Conservation (phyloP, 1,140 invertebrate species). For the Drosophila arawakana region DNA sequence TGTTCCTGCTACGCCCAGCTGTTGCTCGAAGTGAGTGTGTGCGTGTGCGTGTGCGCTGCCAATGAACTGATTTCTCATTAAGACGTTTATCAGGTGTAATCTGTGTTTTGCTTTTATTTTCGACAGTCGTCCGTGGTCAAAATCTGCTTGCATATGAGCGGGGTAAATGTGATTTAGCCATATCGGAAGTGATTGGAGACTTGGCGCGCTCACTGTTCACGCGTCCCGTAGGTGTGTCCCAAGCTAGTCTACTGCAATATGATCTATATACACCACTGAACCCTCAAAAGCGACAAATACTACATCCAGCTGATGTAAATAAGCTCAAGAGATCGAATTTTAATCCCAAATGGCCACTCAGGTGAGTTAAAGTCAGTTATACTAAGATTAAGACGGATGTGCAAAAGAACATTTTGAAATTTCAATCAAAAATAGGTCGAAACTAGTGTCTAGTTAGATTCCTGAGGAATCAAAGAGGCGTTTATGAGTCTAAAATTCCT, state of each 20-base stretch:
- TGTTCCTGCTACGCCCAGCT: conserved; percentile 40
- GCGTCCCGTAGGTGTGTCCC: conserved; percentile 2
- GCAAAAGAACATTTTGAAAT: too few relatives aligned
- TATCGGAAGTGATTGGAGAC: conserved; percentile 49
- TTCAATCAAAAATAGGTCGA: too few relatives aligned
- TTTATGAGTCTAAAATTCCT: too few relatives aligned
- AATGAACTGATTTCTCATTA: conserved; percentile 3
- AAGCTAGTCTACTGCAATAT: conserved; percentile 60
- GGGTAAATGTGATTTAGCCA: conserved; percentile 70
- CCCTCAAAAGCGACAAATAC: conserved; percentile 57
- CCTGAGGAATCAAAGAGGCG: too few relatives aligned
- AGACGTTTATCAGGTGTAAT: conserved; percentile 15
- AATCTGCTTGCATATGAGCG: conserved; percentile 62
- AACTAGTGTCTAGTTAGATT: too few relatives aligned
- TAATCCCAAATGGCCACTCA: conserved; percentile 77
- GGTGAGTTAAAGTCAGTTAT: conserved; percentile 44
- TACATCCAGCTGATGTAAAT: conserved; percentile 54
- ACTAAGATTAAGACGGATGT: neutral
- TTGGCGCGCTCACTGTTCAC: conserved; percentile 49
- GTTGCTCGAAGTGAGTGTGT: conserved; percentile 45
- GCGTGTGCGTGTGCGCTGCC: neutral
- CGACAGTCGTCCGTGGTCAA: conserved; percentile 22
- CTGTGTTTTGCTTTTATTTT: conserved; percentile 10
- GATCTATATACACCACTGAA: conserved; percentile 75
- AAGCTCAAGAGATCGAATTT: conserved; percentile 74